Evolutionary conservation across 2,113 vertebrate species (phyloP).

Genomic region (Rhabdomys dilectus): DNA sequence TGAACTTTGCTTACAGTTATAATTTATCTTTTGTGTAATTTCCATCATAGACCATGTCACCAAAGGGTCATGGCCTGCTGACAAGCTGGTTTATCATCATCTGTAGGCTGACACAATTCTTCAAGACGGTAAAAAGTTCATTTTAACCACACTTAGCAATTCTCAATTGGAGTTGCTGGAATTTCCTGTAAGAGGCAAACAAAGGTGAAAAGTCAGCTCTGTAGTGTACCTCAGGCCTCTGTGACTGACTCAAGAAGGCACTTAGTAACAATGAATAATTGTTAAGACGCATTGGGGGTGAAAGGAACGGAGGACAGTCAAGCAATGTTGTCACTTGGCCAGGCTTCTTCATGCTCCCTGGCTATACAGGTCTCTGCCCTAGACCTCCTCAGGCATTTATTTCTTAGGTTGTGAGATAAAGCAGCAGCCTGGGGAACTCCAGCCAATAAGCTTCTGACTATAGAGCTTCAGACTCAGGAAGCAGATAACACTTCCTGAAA

Average conservation of each 20-base stretch:
- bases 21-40: constrained; percentile 51
- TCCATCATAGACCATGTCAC: neutral
- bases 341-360: constrained; percentile 31
- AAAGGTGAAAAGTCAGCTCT: neutral
- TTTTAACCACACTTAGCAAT: constrained; percentile 35
- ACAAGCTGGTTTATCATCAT: constrained; percentile 24
- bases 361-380: constrained; percentile 40
- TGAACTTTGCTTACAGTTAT: constrained; percentile 40
- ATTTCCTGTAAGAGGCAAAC: constrained; percentile 49
- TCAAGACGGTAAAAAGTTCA: constrained; percentile 12
- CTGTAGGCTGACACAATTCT: constrained; percentile 29
- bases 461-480: neutral
- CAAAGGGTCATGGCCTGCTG: neutral
- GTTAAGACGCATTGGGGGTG: neutral
- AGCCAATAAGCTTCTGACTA: neutral
- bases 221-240: neutral
- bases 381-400: constrained; percentile 16
- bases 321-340: constrained; percentile 59
- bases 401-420: neutral
- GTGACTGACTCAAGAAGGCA: constrained; percentile 65
- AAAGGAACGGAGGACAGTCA: constrained; percentile 19
- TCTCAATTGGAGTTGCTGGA: constrained; percentile 1
- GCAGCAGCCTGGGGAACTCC: neutral
- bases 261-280: constrained; percentile 58
- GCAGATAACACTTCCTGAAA: neutral